Conservation (phyloP, 2,113 vertebrate species). For the Gallinago undulata region DNA sequence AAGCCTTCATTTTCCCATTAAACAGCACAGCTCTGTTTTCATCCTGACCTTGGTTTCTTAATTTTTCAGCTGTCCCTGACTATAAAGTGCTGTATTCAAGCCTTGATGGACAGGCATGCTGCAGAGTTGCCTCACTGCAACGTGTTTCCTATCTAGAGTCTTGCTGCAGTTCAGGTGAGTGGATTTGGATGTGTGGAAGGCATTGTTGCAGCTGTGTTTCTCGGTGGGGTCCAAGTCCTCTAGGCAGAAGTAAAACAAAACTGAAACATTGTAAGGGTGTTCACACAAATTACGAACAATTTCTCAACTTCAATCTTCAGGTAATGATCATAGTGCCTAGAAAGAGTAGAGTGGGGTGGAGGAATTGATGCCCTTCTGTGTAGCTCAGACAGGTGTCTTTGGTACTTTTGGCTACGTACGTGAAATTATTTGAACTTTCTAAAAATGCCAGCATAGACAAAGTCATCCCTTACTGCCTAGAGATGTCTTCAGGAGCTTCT, state of each 20-base stretch:
- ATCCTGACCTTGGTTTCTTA: background rate
- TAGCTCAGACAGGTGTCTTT: background rate
- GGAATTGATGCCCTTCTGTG: background rate
- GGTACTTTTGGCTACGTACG: background rate
- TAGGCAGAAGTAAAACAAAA: background rate
- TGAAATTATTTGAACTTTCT: background rate
- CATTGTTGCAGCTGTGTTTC: background rate
- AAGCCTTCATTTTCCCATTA: constrained; percentile 6
- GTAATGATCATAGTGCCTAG: background rate
- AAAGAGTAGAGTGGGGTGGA: background rate
- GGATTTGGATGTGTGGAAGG: background rate
- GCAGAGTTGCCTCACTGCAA: background rate
- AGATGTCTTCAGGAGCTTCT: background rate
- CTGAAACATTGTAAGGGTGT: background rate
- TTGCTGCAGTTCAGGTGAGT: background rate
- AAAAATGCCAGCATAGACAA: background rate
- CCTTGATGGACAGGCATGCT: background rate
- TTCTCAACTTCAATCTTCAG: background rate
- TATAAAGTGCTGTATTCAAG: background rate
- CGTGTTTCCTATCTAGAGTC: background rate
- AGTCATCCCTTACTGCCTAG: background rate
- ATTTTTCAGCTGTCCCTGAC: background rate
- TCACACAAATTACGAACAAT: background rate
- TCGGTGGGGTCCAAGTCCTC: background rate
- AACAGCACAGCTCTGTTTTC: background rate